phyloP scores from a whole-genome alignment of 2,888 invertebrate species.

The Dicycla oo region DNA sequence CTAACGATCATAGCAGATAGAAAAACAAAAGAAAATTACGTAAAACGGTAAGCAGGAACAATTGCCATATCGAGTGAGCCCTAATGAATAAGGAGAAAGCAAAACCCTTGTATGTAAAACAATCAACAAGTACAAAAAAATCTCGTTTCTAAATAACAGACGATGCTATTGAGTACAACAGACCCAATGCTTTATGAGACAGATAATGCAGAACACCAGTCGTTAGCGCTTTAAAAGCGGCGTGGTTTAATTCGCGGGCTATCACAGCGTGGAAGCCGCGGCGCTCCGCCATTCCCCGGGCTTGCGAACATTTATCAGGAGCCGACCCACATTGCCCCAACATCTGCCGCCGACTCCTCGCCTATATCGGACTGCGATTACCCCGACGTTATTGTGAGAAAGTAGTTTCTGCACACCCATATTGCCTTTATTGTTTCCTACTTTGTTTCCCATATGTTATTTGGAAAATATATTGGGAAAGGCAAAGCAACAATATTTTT shows the following conservation, averaged over 20 bases:
- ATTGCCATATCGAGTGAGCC: not conserved
- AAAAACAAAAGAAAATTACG: not conserved
- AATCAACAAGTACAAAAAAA: conserved; percentile 14
- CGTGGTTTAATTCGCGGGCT: conserved; percentile 75
- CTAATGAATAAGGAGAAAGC: not conserved
- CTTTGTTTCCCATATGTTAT: conserved; percentile 56
- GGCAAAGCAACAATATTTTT: conserved; percentile 12
- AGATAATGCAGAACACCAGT: conserved; percentile 60
- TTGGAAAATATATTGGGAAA: conserved; percentile 48
- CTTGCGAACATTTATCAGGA: conserved; percentile 83
- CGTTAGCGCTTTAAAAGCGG: conserved; percentile 70
- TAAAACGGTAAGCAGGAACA: not conserved
- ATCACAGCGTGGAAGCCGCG: conserved; percentile 76
- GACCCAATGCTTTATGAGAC: conserved; percentile 33
- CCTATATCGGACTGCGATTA: conserved; percentile 69
- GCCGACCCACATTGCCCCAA: conserved; percentile 83
- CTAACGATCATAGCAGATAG: not conserved
- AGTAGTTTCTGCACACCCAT: conserved; percentile 69
- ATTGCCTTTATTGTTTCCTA: conserved; percentile 69
- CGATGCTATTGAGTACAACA: conserved; percentile 24
- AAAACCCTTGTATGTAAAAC: not conserved
- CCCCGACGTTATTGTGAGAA: conserved; percentile 71
- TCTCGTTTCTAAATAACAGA: conserved; percentile 4
- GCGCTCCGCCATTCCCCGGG: conserved; percentile 78
- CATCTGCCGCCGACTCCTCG: conserved; percentile 75